These are phyloP conservation scores for Drosophila ficusphila DNA, from an alignment of 1,140 invertebrate species.

Conservation along the genomic window DNA sequence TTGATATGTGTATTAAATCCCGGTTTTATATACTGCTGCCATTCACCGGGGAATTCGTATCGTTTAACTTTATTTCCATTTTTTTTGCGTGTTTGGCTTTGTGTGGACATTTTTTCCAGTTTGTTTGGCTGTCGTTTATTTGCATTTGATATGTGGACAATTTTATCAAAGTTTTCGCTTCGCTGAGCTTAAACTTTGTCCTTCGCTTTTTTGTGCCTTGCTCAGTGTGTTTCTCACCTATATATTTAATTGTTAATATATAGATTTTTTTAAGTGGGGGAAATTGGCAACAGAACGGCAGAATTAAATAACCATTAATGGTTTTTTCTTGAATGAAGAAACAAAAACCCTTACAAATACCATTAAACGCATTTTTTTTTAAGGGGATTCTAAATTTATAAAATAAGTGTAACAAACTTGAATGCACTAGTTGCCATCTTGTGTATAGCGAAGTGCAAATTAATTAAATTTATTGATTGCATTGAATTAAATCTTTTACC, in stretches of 20 bases:
- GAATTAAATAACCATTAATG: background rate
- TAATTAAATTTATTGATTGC: too few species aligned
- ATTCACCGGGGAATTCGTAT: slow-evolving; percentile 19
- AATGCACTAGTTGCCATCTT: too few species aligned
- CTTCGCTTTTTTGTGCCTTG: background rate
- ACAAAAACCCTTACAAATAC: too few species aligned
- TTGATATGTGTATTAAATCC: slow-evolving; percentile 14
- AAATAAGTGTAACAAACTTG: too few species aligned
- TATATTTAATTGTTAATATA: slow-evolving; percentile 37
- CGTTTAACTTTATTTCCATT: slow-evolving; percentile 29
- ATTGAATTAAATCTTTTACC: too few species aligned
- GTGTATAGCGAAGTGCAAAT: too few species aligned
- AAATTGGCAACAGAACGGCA: background rate
- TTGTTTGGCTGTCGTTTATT: slow-evolving; percentile 23
- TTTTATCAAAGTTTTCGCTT: slow-evolving; percentile 59
- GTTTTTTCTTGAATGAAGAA: too few species aligned
- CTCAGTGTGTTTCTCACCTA: slow-evolving; percentile 11
- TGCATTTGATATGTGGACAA: slow-evolving; percentile 23
- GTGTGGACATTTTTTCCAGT: slow-evolving; percentile 9
- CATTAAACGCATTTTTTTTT: too few species aligned
- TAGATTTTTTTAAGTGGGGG: background rate
- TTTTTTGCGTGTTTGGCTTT: slow-evolving; percentile 19
- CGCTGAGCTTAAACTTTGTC: slow-evolving; percentile 24
- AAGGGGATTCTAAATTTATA: too few species aligned
- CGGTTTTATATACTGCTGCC: slow-evolving; percentile 18